phyloP scores from a whole-genome alignment of 64 coral and sea anemone genomes.

The Exaiptasia diaphana region DNA sequence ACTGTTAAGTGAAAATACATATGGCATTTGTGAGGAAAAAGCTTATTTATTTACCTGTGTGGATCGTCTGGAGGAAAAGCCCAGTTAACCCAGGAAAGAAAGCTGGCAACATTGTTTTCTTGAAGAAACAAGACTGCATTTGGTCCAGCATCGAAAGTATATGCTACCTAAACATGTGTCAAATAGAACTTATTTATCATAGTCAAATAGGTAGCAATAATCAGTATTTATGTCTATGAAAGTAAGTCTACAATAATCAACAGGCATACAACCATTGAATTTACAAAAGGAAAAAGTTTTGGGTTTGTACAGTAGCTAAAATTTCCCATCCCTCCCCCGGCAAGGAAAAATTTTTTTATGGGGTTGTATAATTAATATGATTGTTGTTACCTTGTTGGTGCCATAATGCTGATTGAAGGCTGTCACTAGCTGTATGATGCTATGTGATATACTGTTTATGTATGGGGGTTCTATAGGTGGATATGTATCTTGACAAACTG shows the following conservation, averaged over 20 bases:
- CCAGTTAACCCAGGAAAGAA: constrained; percentile 37
- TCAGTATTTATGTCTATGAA: no score
- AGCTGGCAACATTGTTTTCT: constrained; percentile 44
- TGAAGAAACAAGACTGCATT: constrained; percentile 85
- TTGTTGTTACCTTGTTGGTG: constrained; percentile 41
- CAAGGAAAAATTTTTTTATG: no score
- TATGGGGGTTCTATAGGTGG: constrained; percentile 71
- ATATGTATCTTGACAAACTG: constrained; percentile 77
- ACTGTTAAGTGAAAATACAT: not conserved
- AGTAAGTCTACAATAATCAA: no score
- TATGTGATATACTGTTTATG: constrained; percentile 62
- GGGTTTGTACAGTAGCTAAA: not conserved
- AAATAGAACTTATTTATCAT: no score
- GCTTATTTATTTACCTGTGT: not conserved
- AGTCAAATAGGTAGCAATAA: no score
- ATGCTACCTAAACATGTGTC: constrained; percentile 74
- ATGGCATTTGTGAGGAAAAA: not conserved
- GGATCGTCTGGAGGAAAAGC: constrained; percentile 52
- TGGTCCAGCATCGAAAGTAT: constrained; percentile 95
- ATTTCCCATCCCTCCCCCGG: no score
- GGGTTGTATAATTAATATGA: no score
- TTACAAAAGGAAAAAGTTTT: no score
- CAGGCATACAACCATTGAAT: no score
- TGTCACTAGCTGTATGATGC: constrained; percentile 54
- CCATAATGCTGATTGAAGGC: constrained; percentile 38